Evolutionary conservation across 1,140 invertebrate genomes (phyloP), one percentile per base, ranked within the genome.

Genomic region (Cataglyphis hispanica): DNA sequence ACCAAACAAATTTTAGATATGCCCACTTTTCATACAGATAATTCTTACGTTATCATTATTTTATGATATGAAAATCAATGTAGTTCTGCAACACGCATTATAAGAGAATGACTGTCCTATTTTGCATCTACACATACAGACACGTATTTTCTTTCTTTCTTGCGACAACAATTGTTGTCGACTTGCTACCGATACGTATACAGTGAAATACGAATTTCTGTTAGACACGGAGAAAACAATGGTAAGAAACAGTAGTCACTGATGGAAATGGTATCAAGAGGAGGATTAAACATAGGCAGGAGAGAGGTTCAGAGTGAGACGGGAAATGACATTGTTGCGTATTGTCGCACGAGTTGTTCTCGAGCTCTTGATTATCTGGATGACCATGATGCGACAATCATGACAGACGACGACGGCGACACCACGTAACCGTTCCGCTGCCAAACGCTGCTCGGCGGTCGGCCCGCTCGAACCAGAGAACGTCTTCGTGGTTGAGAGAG

Each of bases 351-450:
- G 96, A 70, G 97, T 97, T 56, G 97, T 97, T 91, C 97, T 96
- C 10, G 97, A 98, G 19, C 97, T 97, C 94, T 98, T 97, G 90
- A 99, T 98, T 91, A 99, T 98, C 95, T 99, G 98, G 86, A 98
- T 96, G 46, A 99, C 97, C 97, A 99, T 98, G 10, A 97, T 97
- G 93, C 98, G 98, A 95, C 98, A 99, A 95, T 99, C 98, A 92
- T 98, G 97, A 93, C 98, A 99, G 25, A 99, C 98, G 46, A 97
- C 96, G 96, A 98, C 98, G 90, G 98, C 96, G 53, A 98, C 96
- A 64, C 98, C 98, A 87, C 97, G 96, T 81, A 97, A 93, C 72
- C 96, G 96, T 91, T 98, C 96, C 77, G 95, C 95, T 60, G 92
- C 93, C 61, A 92, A 81, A 66, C 92, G 89, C 72, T 94, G 93